phyloP scores from a whole-genome alignment of 2,888 invertebrate genomes.

The Eudasyphora cyanicolor region DNA sequence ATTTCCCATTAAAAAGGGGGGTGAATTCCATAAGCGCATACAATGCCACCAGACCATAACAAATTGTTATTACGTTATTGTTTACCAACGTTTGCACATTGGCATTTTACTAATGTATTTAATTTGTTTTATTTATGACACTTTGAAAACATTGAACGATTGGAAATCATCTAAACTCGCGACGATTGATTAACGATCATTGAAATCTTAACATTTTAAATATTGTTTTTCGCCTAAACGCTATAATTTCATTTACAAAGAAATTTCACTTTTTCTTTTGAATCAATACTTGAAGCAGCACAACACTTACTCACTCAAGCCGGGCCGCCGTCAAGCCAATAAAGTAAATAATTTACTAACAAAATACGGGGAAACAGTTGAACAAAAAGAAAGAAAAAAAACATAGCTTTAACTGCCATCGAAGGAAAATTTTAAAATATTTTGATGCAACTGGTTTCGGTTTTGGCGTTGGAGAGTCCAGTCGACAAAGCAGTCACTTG shows the following conservation, averaged over 20 bases:
- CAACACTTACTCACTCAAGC: not conserved
- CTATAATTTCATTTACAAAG: slow-evolving; percentile 30
- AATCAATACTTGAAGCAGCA: slow-evolving; percentile 25
- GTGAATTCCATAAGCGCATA: not conserved
- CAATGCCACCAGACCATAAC: not conserved
- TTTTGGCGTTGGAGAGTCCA: not conserved
- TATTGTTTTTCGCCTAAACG: slow-evolving; percentile 25
- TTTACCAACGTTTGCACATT: not conserved
- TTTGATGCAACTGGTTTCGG: slow-evolving; percentile 15
- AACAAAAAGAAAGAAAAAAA: not conserved
- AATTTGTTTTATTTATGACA: slow-evolving; percentile 6
- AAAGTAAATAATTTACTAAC: slow-evolving; percentile 48
- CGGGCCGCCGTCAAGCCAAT: slow-evolving; percentile 10
- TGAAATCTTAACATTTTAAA: not conserved
- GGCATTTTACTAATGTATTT: not conserved
- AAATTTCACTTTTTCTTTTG: slow-evolving; percentile 54
- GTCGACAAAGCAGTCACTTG: not conserved
- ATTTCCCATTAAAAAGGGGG: too few relatives aligned
- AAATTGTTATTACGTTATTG: not conserved
- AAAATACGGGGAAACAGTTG: slow-evolving; percentile 34
- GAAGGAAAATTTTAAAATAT: slow-evolving; percentile 17
- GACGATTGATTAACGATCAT: slow-evolving; percentile 12
- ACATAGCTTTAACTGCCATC: slow-evolving; percentile 21
- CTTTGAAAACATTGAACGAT: not conserved
- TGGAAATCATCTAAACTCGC: not conserved